Percentiles rank a stretch among this genome's conserved stretches.
Evolutionary conservation across 2,113 vertebrate species (phyloP).

Genomic region (Felis chaus): DNA sequence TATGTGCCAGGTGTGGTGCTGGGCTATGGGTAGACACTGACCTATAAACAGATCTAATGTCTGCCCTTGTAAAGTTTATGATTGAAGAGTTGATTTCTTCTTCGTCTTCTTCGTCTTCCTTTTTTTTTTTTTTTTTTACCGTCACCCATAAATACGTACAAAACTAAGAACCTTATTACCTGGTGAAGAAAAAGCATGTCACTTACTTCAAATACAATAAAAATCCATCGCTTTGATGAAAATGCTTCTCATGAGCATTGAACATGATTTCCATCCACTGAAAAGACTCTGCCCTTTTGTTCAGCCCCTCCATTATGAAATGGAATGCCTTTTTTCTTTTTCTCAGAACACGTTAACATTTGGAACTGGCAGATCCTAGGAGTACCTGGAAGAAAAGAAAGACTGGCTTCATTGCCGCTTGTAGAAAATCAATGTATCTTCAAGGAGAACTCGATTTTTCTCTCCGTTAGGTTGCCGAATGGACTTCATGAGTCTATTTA

Average conservation of each 20-base stretch:
- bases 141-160: not conserved
- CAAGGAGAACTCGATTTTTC: constrained; percentile 69
- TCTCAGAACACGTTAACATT: constrained; percentile 42
- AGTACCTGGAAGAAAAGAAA: constrained; percentile 68
- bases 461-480: constrained; percentile 73
- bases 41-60: too few relatives aligned
- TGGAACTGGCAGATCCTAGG: constrained; percentile 61
- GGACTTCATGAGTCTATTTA: constrained; percentile 76
- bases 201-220: not conserved
- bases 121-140: not conserved
- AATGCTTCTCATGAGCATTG: not conserved
- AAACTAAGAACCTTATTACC: not conserved
- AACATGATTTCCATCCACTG: not conserved
- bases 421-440: constrained; percentile 67
- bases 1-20: rapidly evolving
- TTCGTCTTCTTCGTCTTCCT: not conserved
- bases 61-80: too few relatives aligned
- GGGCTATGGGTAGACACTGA: not conserved
- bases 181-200: not conserved
- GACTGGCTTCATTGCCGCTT: constrained; percentile 69
- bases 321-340: constrained; percentile 50
- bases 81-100: not conserved
- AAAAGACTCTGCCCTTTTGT: constrained; percentile 56
- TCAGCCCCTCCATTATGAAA: constrained; percentile 50
- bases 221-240: not conserved